Base-by-base conservation (phyloP, 2,113 vertebrate genomes). In the Pogona vitticeps region DNA sequence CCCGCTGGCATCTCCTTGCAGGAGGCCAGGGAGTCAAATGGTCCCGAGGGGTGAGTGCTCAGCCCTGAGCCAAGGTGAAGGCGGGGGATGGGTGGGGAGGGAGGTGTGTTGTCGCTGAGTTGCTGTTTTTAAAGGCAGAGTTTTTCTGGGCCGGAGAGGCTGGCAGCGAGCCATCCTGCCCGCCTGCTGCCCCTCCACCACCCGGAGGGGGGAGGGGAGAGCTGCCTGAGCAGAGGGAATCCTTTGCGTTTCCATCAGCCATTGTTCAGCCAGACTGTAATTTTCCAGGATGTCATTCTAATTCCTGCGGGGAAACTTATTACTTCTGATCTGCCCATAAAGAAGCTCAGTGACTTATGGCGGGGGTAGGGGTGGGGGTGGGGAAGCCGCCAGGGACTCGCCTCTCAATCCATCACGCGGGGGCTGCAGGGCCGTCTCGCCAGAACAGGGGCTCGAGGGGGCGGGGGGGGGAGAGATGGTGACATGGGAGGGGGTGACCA, bases 251-350 rank as follows among this genome's bases (percentile, higher is more conserved):
- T 82, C 91, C 0, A 0, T 89, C 87, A 78, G 20, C 71, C 18
- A 28, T 87, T 83, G 82, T 83, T 88, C 86, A 91, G 85, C 58
- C 86, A 14, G n/a, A 90, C 84, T 83, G 85, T 85, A 83, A 91
- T 93, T 94, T 96, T 91, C 89, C 88, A 88, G 82, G 90, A 92
- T 94, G 92, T 94, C 88, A 88, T 81, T 89, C 91, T 92, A 91
- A 93, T 93, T 92, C 93, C 91, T 77, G 70, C 75, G 84, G 87
- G 90, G 91, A 94, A 90, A 86, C 91, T 95, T 87, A 84, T 93
- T 94, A 86, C 89, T 88, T 94, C 86, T 91, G 89, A 94, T 94
- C 88, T 91, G 61, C 88, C 88, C 88, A 79, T 86, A 76, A 94
- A 92, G 88, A 38, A 20, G 26, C 86, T 82, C 4, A 0, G 72